phyloP scores from a whole-genome alignment of 1,140 invertebrate genomes.

The Aphis gossypii region DNA sequence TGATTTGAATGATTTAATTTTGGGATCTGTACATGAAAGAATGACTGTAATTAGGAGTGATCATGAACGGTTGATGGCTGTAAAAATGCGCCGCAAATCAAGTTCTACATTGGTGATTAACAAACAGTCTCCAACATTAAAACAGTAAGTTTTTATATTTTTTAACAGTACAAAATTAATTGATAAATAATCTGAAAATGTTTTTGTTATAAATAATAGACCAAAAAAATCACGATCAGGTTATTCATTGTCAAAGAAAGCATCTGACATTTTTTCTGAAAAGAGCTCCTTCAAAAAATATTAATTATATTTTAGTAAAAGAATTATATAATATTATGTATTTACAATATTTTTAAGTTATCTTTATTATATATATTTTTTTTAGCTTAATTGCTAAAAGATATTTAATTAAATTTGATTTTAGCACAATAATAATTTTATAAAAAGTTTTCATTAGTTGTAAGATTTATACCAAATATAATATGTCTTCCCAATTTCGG shows the following conservation, averaged over 20 bases:
- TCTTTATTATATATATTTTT: not conserved
- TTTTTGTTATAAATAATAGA: conserved; percentile 1
- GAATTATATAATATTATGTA: not conserved
- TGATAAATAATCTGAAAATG: not conserved
- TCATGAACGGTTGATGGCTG: conserved; percentile 33
- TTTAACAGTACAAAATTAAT: not conserved
- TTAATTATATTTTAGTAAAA: conserved; percentile 17
- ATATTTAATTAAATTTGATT: not conserved
- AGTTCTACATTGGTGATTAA: not conserved
- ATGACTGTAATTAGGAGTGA: conserved; percentile 50
- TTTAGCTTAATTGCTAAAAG: conserved; percentile 12
- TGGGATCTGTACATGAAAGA: conserved; percentile 43
- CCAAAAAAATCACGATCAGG: conserved; percentile 39
- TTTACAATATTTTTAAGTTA: not conserved
- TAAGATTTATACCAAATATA: conserved; percentile 52
- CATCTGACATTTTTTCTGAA: conserved; percentile 4
- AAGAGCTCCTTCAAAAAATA: conserved; percentile 25
- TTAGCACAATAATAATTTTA: conserved; percentile 40
- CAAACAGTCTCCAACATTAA: conserved; percentile 8
- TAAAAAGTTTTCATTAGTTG: conserved; percentile 18
- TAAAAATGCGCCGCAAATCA: conserved; percentile 24
- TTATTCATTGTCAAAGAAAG: conserved; percentile 47
- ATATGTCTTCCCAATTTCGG: conserved; percentile 7
- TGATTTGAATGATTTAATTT: conserved; percentile 57
- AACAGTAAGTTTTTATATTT: conserved; percentile 23